Base-by-base conservation (phyloP, 2,888 invertebrate species). In the Brenthis daphne region DNA sequence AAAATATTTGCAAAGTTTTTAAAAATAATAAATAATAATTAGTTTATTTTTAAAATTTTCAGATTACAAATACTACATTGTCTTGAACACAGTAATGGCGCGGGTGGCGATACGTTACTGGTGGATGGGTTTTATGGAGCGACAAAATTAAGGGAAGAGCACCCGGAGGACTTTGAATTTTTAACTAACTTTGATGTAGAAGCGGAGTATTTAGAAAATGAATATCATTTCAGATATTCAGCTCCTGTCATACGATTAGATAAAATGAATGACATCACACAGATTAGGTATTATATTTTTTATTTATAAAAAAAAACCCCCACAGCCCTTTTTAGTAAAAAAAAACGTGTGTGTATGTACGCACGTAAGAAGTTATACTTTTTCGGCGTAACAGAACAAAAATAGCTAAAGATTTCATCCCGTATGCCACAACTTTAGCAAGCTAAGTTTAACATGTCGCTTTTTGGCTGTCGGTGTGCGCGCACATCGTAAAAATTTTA, bases 111-210 rank as follows among this genome's bases (percentile, higher is more conserved):
- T 74, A 96, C 95, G 0, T 87, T 96, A 56, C 88, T 97, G 3
- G 95, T 95, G 0, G 97, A 97, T 79, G 97, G 97, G 0, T 95
- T 96, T 79, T 90, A 94, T 67, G 95, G 95, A 6, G 96, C 96
- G 0, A 81, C 89, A 11, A 86, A 93, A 64, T 83, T 96, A 24
- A 91, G 89, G 65, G 80, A 86, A 2, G 85, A 92, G 1, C 83
- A 92, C 78, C 94, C 94, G 0, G 87, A 93, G 20, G 93, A 94
- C 61, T 96, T 94, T 78, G 84, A 95, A 8, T 87, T 94, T 64
- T 90, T 97, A 4, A 89, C 93, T 0, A 89, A 82, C 16, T 93
- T 93, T 16, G 85, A 93, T 11, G 84, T 96, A 11, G 94, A 95
- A 69, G 94, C 94, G 0, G 95, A 95, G 76, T 96, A 95, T 77